A percentile compares a stretch with the other conserved stretches of the same genome.
Evolutionary conservation across 2,888 invertebrate genomes (phyloP).

Genomic region (Agrotis exclamationis): DNA sequence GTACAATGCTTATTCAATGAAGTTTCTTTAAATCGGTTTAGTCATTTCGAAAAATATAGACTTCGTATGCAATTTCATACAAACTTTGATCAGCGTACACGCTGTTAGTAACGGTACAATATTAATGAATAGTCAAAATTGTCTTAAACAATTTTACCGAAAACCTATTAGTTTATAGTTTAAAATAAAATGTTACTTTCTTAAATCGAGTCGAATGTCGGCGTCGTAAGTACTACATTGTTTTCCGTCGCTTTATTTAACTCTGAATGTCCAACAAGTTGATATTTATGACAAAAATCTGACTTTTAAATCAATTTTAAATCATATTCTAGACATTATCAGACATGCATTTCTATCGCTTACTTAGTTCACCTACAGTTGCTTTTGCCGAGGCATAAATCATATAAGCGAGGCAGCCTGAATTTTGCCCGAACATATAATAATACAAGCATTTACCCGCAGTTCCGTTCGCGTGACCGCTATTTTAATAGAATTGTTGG

Average conservation of each 20-base stretch:
- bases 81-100: too few species aligned
- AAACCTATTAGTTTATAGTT: too few species aligned
- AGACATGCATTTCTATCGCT: conserved; percentile 45
- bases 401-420: conserved; percentile 43
- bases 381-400: conserved; percentile 51
- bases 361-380: conserved; percentile 22
- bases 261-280: background rate
- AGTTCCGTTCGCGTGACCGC: conserved; percentile 64
- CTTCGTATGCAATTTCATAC: too few species aligned
- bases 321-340: conserved; percentile 31
- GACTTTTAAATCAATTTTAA: conserved; percentile 47
- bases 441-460: conserved; percentile 60
- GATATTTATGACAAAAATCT: conserved; percentile 37
- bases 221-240: too few species aligned
- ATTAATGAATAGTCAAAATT: too few species aligned
- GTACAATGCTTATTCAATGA: too few species aligned
- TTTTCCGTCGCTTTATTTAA: background rate
- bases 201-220: too few species aligned
- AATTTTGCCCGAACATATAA: conserved; percentile 60
- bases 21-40: too few species aligned
- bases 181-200: too few species aligned
- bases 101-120: too few species aligned
- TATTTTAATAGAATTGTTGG: conserved; percentile 54
- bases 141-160: too few species aligned
- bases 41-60: too few species aligned